Evolutionary conservation across 1,140 invertebrate species (phyloP), one percentile per base, ranked within the genome.

Genomic region (Carposina sasakii): DNA sequence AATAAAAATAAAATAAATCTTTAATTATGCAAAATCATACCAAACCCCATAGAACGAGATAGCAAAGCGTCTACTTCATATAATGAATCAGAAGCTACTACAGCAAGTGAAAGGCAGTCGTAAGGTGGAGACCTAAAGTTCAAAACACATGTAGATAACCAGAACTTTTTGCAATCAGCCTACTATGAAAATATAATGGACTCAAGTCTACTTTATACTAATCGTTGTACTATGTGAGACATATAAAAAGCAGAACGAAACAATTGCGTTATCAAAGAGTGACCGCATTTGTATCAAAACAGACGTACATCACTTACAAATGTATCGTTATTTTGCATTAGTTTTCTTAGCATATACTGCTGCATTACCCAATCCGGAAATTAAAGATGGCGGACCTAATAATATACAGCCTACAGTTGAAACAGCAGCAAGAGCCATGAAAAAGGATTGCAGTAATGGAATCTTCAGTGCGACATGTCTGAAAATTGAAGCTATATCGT

Each of bases 401-500:
- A 39, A 46, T 21, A 49, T 66, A 4, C 69, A 76, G 51, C 57
- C 59, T 0, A 48, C 61, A 2, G 33, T 68, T 4, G 76, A 78
- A 51, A 59, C 57, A 4, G 63, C 73, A 9, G 71, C 69, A 0
- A 60, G 76, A 44, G 55, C 67, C 0, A 57, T 85, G 52, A 63
- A 67, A 8, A 89, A 88, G 56, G 90, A 92, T 58, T 94, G 93
- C 61, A 79, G 87, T 16, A 71, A 60, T 9, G 89, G 89, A 4
- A 86, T 88, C 0, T 93, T 93, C 58, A 93, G 91, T 75, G 85
- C 89, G 5, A 92, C 91, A 21, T 95, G 93, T 63, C 76, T 94
- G 10, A 94, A 94, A 70, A 82, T 95, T 37, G 92, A 94, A 74
- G 89, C 94, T n/a, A 90, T 93, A 9, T 90, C 90, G 1, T 88